Percentiles rank a stretch among this genome's conserved stretches.
Evolutionary conservation across 2,888 invertebrate species (phyloP).

Genomic region (Caenorhabditis zanzibari): DNA sequence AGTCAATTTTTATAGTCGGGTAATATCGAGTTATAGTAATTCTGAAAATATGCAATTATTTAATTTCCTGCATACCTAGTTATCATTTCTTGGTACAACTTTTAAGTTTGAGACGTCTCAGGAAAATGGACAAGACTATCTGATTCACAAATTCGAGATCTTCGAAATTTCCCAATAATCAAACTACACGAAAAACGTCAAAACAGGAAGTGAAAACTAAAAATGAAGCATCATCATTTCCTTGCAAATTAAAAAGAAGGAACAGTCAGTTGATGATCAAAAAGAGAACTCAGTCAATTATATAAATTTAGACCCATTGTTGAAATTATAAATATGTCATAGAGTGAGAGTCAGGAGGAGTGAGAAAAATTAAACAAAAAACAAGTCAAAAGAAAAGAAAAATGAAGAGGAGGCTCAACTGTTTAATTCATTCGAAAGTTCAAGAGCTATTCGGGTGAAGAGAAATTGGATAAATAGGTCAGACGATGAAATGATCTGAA

Average conservation of each 20-base stretch:
- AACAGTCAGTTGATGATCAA: constrained; percentile 23
- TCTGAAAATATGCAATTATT: not conserved
- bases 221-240: too few relatives aligned
- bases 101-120: too few relatives aligned
- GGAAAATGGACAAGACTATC: too few relatives aligned
- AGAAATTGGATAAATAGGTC: constrained; percentile 5
- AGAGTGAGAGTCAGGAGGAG: not conserved
- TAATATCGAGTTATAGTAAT: not conserved
- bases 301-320: constrained; percentile 40
- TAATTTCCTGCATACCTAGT: too few relatives aligned
- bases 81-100: too few relatives aligned
- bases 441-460: constrained; percentile 3
- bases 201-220: constrained; percentile 13
- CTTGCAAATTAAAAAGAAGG: constrained; percentile 27
- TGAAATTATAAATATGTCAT: constrained; percentile 36
- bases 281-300: constrained; percentile 16
- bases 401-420: not conserved
- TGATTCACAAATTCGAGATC: too few relatives aligned
- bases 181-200: constrained; percentile 6
- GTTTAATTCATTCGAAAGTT: constrained; percentile 9
- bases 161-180: not conserved
- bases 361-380: constrained; percentile 44
- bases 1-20: not conserved
- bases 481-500: not conserved
- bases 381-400: constrained; percentile 20